Percentiles rank a stretch among this genome's conserved stretches.
phyloP scores from a whole-genome alignment of 2,113 vertebrate species.

The Petrocephalus microphthalmus region DNA sequence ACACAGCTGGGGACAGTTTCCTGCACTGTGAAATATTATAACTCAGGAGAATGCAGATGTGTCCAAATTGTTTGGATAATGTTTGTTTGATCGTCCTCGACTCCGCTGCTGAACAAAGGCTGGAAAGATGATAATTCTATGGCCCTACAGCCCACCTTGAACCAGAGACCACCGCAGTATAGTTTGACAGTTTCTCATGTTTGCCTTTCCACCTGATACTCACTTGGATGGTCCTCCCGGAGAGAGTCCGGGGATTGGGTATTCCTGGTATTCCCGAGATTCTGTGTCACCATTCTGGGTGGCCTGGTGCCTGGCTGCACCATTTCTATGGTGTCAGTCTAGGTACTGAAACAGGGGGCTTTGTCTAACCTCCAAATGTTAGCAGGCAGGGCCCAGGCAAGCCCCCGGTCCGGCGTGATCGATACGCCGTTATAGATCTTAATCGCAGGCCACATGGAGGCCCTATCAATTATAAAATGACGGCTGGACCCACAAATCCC shows the following conservation, averaged over 20 bases:
- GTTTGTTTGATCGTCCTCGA: neutral
- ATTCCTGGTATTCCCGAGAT: neutral
- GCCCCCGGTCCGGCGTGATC: slow-evolving; percentile 58
- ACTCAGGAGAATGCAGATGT: neutral
- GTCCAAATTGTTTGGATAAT: neutral
- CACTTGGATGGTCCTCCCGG: neutral
- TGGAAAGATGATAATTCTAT: neutral
- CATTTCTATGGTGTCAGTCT: slow-evolving; percentile 34
- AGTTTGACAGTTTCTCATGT: neutral
- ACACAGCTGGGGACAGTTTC: neutral
- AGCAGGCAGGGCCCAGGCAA: slow-evolving; percentile 12
- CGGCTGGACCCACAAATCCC: slow-evolving; percentile 61
- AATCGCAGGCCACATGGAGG: slow-evolving; percentile 65
- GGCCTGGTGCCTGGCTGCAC: slow-evolving; percentile 10
- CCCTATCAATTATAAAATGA: slow-evolving; percentile 70
- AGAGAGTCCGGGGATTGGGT: neutral
- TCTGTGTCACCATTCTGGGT: slow-evolving; percentile 28
- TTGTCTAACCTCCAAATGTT: slow-evolving; percentile 39
- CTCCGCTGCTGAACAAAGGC: neutral
- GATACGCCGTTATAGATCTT: slow-evolving; percentile 70
- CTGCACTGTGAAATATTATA: slow-evolving; percentile 5
- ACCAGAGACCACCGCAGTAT: neutral
- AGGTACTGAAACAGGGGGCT: slow-evolving; percentile 25
- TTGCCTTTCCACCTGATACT: neutral
- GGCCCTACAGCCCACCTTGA: neutral